A percentile compares a stretch with the other conserved stretches of the same genome.
Evolutionary conservation across 2,113 vertebrate genomes (phyloP).

Genomic region (Clarias batrachus): DNA sequence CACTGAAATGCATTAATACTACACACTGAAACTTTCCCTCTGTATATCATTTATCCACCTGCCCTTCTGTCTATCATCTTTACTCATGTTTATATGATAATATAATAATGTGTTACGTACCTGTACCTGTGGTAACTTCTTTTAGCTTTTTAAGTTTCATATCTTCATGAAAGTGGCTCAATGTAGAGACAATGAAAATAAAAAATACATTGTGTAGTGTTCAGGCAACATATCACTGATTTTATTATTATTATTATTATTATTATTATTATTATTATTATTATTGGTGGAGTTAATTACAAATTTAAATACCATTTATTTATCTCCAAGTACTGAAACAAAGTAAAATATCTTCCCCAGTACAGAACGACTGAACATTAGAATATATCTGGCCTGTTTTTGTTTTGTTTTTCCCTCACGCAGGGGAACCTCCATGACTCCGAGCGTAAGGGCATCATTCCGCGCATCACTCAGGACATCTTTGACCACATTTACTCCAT

Average conservation of each 20-base stretch:
- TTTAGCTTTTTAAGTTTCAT: neutral
- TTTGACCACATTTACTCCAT: constrained; percentile 98
- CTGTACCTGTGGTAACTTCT: neutral
- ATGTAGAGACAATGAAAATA: neutral
- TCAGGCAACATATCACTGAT: neutral
- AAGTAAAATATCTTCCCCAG: neutral
- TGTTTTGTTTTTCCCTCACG: neutral
- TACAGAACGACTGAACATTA: neutral
- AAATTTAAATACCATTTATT: neutral
- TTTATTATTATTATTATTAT: neutral
- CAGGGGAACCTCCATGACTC: constrained; percentile 90
- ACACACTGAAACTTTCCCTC: neutral
- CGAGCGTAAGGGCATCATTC: constrained; percentile 90
- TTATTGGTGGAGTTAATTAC: neutral
- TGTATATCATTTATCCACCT: neutral
- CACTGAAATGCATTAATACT: neutral
- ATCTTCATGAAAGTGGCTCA: neutral
- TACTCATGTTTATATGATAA: neutral
- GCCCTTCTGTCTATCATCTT: neutral
- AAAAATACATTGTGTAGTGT: neutral
- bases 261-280: neutral
- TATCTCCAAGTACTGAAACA: neutral
- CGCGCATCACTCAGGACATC: constrained; percentile 90
- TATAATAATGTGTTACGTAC: neutral
- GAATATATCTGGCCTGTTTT: neutral